Evolutionary conservation across 2,888 invertebrate genomes (phyloP), one percentile per base, ranked within the genome.

Genomic region (Ceriagrion tenellum): DNA sequence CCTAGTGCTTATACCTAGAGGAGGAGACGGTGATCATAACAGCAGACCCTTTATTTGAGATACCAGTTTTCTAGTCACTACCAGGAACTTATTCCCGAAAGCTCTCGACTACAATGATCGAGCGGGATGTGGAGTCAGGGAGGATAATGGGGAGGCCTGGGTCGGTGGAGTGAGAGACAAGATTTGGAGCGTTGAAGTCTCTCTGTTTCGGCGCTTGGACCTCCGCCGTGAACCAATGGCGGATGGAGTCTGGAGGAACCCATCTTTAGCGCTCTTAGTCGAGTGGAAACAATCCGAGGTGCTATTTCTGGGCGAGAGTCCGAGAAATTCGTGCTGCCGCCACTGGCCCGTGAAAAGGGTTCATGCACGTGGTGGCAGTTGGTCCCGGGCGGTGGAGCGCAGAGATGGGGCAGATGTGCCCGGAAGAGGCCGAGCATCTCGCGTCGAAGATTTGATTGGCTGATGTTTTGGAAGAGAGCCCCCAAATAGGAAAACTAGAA

Each of bases 301-400:
- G 55, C 0, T 8, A 10, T 8, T 89, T 23, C 47, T 88, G n/a
- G 55, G 55, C 40, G 35, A 55, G 89, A 88, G 8, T 1, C 89
- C 30, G 30, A 16, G 55, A 89, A 88, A 55, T 55, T 55, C 55
- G 89, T 55, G 69, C 69, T 40, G 23, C 40, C 88, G 23, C 40
- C 88, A 30, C 47, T 89, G 89, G 89, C 89, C 89, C 89, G 55
- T 89, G 89, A 55, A 89, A 81, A 55, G 89, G 89, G 89, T 89
- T 89, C 89, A 89, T n/a, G 16, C 55, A 89, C 55, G 55, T 55
- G 55, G 89, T 26, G 18, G 55, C 13, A 16, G 20, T 10, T 47
- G 40, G 55, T 0, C 10, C 55, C 12, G 13, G 26, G 55, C 23
- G 26, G 55, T 47, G n/a, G n/a, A 55, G 55, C 55, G n/a, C 26